Base-by-base conservation (phyloP, 2,888 invertebrate species). In the Clepsis dumicolana region DNA sequence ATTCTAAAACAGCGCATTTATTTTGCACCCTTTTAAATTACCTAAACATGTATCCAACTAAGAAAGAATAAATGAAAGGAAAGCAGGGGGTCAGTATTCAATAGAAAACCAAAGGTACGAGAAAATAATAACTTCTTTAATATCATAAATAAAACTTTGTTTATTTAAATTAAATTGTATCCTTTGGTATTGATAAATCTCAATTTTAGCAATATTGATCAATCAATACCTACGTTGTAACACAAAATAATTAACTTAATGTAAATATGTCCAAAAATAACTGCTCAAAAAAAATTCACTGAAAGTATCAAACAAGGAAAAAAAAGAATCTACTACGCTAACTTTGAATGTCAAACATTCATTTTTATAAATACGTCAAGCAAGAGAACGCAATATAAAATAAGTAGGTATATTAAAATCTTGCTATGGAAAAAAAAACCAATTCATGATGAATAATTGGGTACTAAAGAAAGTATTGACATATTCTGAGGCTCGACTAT, bases 1-100 rank as follows among this genome's bases (percentile, higher is more conserved):
- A 91, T 89, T 87, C 90, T 88, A 89, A 82, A 84, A 64, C 60
- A 60, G 70, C 72, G 65, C 74, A 85, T 87, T 85, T 80, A 74
- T 80, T 83, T 80, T 50, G 50, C 71, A 56, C 63, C 59, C 62
- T 24, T 25, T 41, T 63, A 38, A 73, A 76, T 72, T 71, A 62
- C 57, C 69, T 75, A 21, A 48, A 12, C 16, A 44, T 44, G 41
- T 44, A 44, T n/a, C 12, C 14, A 14, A 41, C 21, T 48, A 77
- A 77, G 74, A 74, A 73, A 32, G 48, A 62, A 67, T 70, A 65
- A 61, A 57, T 74, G 64, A 32, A 16, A 32, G 4, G 2, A 35
- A n/a, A n/a, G n/a, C n/a, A n/a, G n/a, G n/a, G 12, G 12, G 4
- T 25, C n/a, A n/a, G n/a, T 38, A n/a, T 38, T 14, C 14, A 29